A percentile compares a stretch with the other conserved stretches of the same genome.
Conservation (phyloP, 2,888 invertebrate species). For the Pecten maximus region DNA sequence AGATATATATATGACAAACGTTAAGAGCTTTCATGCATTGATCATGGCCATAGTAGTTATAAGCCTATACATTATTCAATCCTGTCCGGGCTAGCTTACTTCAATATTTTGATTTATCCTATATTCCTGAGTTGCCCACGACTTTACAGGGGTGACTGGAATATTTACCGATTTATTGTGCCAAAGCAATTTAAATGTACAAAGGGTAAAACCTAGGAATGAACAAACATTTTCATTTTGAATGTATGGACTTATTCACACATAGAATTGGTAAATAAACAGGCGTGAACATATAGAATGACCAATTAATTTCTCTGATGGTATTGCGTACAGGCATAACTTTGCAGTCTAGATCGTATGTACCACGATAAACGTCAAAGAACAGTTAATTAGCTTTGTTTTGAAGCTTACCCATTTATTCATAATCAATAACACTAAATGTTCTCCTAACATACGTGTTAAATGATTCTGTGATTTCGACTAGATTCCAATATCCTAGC, state of each 20-base stretch:
- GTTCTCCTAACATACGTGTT: not conserved
- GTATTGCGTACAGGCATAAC: not conserved
- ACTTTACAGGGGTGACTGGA: not conserved
- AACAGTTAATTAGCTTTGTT: not conserved
- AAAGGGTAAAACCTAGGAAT: slow-evolving; percentile 7
- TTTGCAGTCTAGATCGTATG: not conserved
- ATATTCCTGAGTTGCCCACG: not conserved
- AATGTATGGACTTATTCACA: not conserved
- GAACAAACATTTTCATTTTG: slow-evolving; percentile 19
- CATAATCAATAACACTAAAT: not conserved
- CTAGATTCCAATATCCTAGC: not conserved
- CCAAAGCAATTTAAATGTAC: slow-evolving; percentile 23
- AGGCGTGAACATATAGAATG: not conserved
- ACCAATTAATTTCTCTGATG: not conserved
- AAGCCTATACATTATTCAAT: slow-evolving; percentile 9
- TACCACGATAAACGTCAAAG: not conserved
- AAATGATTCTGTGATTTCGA: not conserved
- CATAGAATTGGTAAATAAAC: not conserved
- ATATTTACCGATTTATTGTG: slow-evolving; percentile 13
- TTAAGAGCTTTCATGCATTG: not conserved
- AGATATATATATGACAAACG: not conserved
- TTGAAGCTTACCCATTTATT: not conserved
- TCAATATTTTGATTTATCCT: slow-evolving; percentile 26
- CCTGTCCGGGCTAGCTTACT: not conserved
- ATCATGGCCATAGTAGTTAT: not conserved